A percentile compares a stretch with the other conserved stretches of the same genome.
Conservation (phyloP, 2,797 vertebrate genomes). For the Trachurus trachurus region DNA sequence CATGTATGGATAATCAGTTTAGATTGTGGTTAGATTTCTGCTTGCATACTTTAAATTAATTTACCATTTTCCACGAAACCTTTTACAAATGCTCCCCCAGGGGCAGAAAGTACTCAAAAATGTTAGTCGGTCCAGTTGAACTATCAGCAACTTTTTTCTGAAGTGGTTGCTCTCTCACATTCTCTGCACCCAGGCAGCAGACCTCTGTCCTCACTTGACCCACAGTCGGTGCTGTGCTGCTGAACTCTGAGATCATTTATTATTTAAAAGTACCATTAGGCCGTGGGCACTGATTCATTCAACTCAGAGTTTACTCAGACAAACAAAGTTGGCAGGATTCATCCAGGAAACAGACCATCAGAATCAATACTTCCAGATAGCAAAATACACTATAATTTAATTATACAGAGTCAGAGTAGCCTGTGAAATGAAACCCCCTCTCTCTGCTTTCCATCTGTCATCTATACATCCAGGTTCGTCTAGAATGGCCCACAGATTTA, state of each 20-base stretch:
- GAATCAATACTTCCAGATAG: background rate
- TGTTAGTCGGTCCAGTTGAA: background rate
- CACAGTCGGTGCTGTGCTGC: background rate
- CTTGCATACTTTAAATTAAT: background rate
- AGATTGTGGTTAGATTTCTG: too few relatives aligned
- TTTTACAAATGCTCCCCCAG: background rate
- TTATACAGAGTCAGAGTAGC: background rate
- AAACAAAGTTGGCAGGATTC: background rate
- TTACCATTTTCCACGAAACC: background rate
- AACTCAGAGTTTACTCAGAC: background rate
- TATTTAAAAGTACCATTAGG: background rate
- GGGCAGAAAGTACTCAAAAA: background rate
- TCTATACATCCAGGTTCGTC: conserved; percentile 88
- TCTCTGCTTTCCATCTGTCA: background rate
- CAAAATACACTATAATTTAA: background rate
- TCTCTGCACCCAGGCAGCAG: background rate
- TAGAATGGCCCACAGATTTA: conserved; percentile 98
- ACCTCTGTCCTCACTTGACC: conserved; percentile 2
- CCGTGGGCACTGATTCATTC: background rate
- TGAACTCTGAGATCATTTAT: background rate
- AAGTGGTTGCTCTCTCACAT: background rate
- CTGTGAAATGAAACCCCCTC: background rate
- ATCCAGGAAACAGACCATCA: background rate
- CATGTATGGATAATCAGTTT: too few relatives aligned
- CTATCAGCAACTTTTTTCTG: background rate